These are phyloP conservation scores for Saimiri boliviensis DNA, from an alignment of 2,113 vertebrate species.

Conservation along the genomic window DNA sequence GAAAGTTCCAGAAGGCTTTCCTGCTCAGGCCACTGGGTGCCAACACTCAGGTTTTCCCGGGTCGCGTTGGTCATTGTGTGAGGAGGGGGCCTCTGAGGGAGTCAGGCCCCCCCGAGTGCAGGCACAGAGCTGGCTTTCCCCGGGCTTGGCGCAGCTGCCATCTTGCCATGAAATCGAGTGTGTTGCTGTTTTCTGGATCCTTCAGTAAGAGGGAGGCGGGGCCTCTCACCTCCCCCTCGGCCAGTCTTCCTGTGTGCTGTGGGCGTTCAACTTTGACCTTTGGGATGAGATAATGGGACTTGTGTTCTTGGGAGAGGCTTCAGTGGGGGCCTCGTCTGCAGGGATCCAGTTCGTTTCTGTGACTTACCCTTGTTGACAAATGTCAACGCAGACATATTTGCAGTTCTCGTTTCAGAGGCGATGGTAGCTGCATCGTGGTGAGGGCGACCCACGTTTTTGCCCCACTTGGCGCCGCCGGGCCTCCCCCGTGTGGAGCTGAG, in stretches of 20 bases:
- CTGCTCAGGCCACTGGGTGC: not conserved
- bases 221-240: not conserved
- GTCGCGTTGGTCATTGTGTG: fast-evolving
- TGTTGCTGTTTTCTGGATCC: not conserved
- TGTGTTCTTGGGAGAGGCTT: not conserved
- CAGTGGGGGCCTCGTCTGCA: not conserved
- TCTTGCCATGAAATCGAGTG: too few relatives aligned
- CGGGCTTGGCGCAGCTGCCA: fast-evolving
- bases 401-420: fast-evolving
- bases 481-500: too few relatives aligned
- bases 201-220: not conserved
- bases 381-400: fast-evolving
- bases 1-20: not conserved
- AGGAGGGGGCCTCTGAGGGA: not conserved
- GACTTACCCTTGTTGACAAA: not conserved
- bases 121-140: not conserved
- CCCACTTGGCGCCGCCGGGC: too few relatives aligned
- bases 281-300: slow-evolving; percentile 44
- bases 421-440: fast-evolving
- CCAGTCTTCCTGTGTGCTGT: not conserved
- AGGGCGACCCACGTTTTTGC: too few relatives aligned
- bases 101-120: too few relatives aligned
- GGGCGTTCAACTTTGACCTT: slow-evolving; percentile 54
- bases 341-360: not conserved
- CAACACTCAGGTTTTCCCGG: not conserved